Conservation (phyloP, 2,113 vertebrate genomes). For the Neodon shergylaensis region DNA sequence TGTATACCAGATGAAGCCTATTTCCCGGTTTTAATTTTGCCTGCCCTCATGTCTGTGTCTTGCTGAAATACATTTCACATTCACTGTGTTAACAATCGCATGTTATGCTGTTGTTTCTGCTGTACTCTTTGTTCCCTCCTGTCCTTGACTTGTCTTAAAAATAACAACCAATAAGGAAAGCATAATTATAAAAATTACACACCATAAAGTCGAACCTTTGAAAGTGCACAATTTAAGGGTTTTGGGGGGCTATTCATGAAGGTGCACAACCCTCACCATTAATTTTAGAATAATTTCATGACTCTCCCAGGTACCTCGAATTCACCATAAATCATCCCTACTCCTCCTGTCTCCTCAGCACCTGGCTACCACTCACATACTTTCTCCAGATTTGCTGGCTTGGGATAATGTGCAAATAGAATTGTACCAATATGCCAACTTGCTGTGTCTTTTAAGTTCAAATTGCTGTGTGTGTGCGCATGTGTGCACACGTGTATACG, state of each 20-base stretch:
- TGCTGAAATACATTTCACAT: slow-evolving; percentile 1
- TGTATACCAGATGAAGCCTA: background rate
- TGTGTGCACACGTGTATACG: too few species aligned
- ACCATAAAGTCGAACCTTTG: slow-evolving; percentile 2
- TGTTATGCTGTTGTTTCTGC: background rate
- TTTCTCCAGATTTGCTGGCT: background rate
- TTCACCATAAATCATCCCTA: background rate
- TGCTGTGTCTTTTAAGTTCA: background rate
- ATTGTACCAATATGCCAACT: background rate
- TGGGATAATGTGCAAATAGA: slow-evolving; percentile 5
- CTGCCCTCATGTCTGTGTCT: background rate
- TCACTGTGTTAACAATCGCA: background rate
- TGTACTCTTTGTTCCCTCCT: background rate
- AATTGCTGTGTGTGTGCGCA: background rate
- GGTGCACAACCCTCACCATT: background rate
- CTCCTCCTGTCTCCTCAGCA: background rate
- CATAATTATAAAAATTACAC: slow-evolving; percentile 9
- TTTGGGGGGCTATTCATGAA: slow-evolving; percentile 11
- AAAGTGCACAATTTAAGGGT: background rate
- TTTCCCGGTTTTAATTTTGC: slow-evolving; percentile 31
- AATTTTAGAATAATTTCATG: slow-evolving; percentile 25
- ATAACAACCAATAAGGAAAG: background rate
- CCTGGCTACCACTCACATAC: background rate
- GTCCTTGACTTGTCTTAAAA: slow-evolving; percentile 17
- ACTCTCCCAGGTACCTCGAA: background rate